Percentiles rank a stretch among this genome's conserved stretches.
Conservation (phyloP, 2,888 invertebrate species). For the Cataglyphis livida region DNA sequence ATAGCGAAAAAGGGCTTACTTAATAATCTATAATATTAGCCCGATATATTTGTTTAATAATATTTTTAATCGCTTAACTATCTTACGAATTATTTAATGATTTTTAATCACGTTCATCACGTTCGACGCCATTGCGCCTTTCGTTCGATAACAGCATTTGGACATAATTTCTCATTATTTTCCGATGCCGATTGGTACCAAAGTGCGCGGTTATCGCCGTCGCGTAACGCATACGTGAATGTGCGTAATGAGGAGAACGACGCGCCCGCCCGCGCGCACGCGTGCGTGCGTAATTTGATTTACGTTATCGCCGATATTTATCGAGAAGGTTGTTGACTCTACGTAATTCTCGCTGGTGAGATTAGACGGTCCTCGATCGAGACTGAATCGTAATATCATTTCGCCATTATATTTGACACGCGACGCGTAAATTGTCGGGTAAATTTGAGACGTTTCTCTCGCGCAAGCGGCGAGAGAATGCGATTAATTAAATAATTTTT, state of each 20-base stretch:
- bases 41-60: too few species aligned
- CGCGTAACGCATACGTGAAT: not conserved
- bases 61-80: too few species aligned
- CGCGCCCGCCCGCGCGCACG: conserved; percentile 8
- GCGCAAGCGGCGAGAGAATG: not conserved
- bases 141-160: not conserved
- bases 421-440: conserved; percentile 17
- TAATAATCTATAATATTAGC: too few species aligned
- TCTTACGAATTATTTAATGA: too few species aligned
- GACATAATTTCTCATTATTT: not conserved
- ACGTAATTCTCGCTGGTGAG: conserved; percentile 40
- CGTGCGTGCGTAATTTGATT: conserved; percentile 54
- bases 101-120: not conserved
- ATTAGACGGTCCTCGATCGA: conserved; percentile 23
- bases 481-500: not conserved
- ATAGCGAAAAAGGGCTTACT: too few species aligned
- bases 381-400: conserved; percentile 26
- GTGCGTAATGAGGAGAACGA: conserved; percentile 8
- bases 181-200: conserved; percentile 2
- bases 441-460: conserved; percentile 16
- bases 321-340: conserved; percentile 57
- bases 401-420: conserved; percentile 41
- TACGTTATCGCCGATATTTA: conserved; percentile 55
- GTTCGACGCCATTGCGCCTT: not conserved
- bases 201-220: not conserved